These are phyloP conservation scores for Xenopus petersii DNA, from an alignment of 2,797 vertebrate species.

Conservation along the genomic window DNA sequence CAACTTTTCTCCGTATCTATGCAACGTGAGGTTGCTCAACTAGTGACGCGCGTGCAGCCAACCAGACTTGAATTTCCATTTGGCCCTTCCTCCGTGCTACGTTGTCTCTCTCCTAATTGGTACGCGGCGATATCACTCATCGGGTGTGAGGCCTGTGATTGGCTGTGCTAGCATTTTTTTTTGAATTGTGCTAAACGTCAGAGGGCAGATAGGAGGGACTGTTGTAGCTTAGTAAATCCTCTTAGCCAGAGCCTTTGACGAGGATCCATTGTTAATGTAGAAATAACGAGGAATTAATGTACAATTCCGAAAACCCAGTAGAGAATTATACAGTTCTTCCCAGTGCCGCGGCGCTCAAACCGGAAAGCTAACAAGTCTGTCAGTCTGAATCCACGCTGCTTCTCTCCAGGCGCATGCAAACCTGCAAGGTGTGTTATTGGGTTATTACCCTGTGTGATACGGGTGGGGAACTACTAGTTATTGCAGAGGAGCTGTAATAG, in stretches of 20 bases:
- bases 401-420: no score
- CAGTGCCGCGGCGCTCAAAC: no score
- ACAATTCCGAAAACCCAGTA: no score
- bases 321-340: no score
- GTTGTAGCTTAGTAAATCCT: slow-evolving; percentile 24
- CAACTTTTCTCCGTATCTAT: slow-evolving; percentile 32
- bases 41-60: slow-evolving; percentile 35
- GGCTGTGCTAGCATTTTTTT: not conserved
- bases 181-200: not conserved
- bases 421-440: no score
- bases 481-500: no score
- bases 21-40: slow-evolving; percentile 28
- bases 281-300: no score
- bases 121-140: not conserved
- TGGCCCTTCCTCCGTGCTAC: not conserved
- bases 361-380: no score
- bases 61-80: not conserved
- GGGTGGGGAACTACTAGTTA: no score
- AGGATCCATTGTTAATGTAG: no score
- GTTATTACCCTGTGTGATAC: no score
- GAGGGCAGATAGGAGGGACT: not conserved
- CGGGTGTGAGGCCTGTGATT: not conserved
- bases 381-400: no score
- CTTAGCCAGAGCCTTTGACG: slow-evolving; percentile 6
- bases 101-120: not conserved